A percentile compares a stretch with the other conserved stretches of the same genome.
Evolutionary conservation across 2,888 invertebrate species (phyloP).

Genomic region (Cancer borealis): DNA sequence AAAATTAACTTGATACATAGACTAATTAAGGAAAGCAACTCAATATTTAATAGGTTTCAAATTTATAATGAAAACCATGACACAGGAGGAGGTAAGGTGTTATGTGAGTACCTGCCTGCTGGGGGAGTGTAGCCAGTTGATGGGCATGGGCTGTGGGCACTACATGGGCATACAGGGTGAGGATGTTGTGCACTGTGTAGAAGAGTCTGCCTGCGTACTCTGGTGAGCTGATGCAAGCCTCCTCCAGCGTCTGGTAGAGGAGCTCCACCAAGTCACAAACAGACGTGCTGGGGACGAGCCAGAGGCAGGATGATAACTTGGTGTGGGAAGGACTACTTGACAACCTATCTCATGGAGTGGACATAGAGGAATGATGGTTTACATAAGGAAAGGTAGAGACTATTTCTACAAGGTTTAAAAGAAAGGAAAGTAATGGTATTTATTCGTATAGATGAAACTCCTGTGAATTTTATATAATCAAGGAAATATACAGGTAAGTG

Average conservation of each 20-base stretch:
- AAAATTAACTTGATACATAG: no score
- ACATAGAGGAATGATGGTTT: not conserved
- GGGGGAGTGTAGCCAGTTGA: conserved; percentile 90
- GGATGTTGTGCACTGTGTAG: conserved; percentile 86
- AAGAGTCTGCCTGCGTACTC: conserved; percentile 85
- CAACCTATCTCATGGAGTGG: not conserved
- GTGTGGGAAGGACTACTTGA: not conserved
- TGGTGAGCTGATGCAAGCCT: conserved; percentile 84
- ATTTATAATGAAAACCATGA: not conserved
- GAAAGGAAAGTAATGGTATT: not conserved
- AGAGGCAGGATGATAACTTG: not conserved
- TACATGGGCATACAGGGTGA: conserved; percentile 88
- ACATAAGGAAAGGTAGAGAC: no score
- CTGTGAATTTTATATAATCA: not conserved
- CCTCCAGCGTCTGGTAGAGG: conserved; percentile 84
- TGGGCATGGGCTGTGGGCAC: conserved; percentile 90
- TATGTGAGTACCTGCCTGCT: conserved; percentile 86
- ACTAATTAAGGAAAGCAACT: no score
- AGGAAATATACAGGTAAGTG: not conserved
- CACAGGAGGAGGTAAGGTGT: not conserved
- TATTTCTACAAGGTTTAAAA: not conserved
- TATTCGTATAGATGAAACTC: no score
- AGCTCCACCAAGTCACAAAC: conserved; percentile 85
- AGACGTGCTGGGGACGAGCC: conserved; percentile 80
- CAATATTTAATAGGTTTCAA: not conserved